Evolutionary conservation across 2,888 invertebrate genomes (phyloP), one percentile per base, ranked within the genome.

Genomic region (Dicycla oo): DNA sequence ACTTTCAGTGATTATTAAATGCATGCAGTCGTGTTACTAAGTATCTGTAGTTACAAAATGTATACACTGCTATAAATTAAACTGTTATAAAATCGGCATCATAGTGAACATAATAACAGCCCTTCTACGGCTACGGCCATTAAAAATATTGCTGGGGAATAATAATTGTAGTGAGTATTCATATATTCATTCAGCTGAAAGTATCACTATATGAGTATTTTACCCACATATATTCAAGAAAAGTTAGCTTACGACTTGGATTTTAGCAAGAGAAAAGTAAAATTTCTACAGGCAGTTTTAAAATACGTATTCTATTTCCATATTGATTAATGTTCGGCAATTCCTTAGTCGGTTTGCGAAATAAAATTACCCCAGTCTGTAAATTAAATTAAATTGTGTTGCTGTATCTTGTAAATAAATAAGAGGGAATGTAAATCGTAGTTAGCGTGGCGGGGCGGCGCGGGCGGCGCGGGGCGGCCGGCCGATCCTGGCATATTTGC

Each of bases 401-500:
- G 86, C 87, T 87, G 86, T 90, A 88, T 91, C 89, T 90, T 89
- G 90, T 91, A 90, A 92, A 91, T 93, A 92, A 93, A 92, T 92
- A 92, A 90, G 87, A 89, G 89, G 88, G 90, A 91, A 92, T 93
- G 92, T 93, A 93, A 94, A 93, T 92, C 90, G 92, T 93, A 93
- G 91, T 92, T 91, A 93, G 90, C 89, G 90, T 82, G 85, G 89
- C 88, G 83, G 88, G 88, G 86, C 82, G 88, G 82, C 85, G 81
- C 75, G 34, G 5, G 34, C 34, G 34, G n/a, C 76, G 86, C 85
- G 87, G 84, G 87, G 87, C 82, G 87, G 84, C 85, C 88, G 86
- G 81, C 87, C 91, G 91, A 91, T 92, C 91, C 89, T 83, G 88
- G 92, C 93, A 94, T 94, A 94, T 92, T 94, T 94, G 92, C 93